Conservation (phyloP, 2,888 invertebrate species). For the Troides helena region DNA sequence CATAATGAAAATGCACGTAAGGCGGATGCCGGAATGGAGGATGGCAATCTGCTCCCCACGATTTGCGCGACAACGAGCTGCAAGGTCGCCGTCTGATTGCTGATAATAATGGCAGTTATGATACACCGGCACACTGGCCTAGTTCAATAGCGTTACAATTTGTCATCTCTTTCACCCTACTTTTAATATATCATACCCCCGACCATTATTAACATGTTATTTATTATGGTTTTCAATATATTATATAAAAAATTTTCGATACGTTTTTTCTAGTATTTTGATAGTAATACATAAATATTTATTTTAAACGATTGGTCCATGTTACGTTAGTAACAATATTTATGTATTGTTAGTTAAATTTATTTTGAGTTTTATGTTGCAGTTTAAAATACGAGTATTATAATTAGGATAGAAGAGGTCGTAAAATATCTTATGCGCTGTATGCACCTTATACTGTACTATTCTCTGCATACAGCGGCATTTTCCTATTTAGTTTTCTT, state of each 20-base stretch:
- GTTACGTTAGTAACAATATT: too few relatives aligned
- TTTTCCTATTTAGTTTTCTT: constrained; percentile 33
- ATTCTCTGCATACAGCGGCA: constrained; percentile 13
- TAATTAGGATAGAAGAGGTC: not conserved
- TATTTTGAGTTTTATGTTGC: too few relatives aligned
- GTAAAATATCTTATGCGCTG: not conserved
- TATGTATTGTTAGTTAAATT: too few relatives aligned
- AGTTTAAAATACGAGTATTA: too few relatives aligned
- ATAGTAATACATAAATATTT: too few relatives aligned
- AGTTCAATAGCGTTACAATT: constrained; percentile 50
- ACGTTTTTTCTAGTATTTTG: too few relatives aligned
- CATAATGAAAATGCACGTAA: constrained; percentile 69
- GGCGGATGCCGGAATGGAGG: constrained; percentile 74
- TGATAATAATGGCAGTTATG: constrained; percentile 69
- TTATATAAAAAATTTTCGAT: too few relatives aligned
- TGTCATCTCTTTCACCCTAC: constrained; percentile 2
- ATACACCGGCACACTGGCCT: constrained; percentile 64
- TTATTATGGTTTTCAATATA: too few relatives aligned
- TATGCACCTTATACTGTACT: not conserved
- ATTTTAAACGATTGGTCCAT: too few relatives aligned
- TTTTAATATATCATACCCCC: not conserved
- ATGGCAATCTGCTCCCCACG: constrained; percentile 76
- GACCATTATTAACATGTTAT: not conserved
- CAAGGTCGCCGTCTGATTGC: constrained; percentile 77
- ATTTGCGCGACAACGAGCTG: constrained; percentile 72